Base-by-base conservation (phyloP, 2,113 vertebrate genomes). In the Anolis carolinensis region DNA sequence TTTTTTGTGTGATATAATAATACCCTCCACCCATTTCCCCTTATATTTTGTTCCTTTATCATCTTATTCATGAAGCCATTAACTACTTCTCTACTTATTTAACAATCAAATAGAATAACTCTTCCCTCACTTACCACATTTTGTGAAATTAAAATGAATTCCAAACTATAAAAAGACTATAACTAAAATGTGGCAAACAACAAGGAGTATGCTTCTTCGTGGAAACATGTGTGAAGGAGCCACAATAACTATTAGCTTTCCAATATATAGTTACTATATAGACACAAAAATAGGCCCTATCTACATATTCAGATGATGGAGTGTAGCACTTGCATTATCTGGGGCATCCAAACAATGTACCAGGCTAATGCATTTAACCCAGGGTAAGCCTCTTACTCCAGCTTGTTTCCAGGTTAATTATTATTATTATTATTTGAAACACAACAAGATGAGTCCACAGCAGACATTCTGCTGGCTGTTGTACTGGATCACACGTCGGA, bases 1-100 rank as follows among this genome's bases (percentile, higher is more conserved):
- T 36, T 79, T 36, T 44, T 59, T 16, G 59, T 88, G 30, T 68
- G 30, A 44, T 71, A 0, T 2, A 76, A 59, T 72, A 89, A 91
- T 79, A 83, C 8, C 87, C 83, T 85, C 86, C 81, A 30, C 34
- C 1, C 81, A 83, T 89, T 78, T 39, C 55, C n/a, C 76, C 73
- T 89, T 16, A 34, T 34, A 72, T 89, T 80, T 30, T n/a, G 67
- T 76, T 21, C 21, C 34, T 88, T 79, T 75, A 63, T 75, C 87
- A 81, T 2, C 63, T 82, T 52, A 32, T n/a, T 59, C 72, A 32
- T 83, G 86, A 89, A 62, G 59, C 65, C 32, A 44, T 70, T 67
- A 87, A 20, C 23, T 84, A 34, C 78, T 81, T 63, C 55, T 72
- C 77, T n/a, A 63, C 76, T 5, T 14, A 48, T 44, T 90, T 76